Evolutionary conservation across 2,797 vertebrate genomes (phyloP), one percentile per base, ranked within the genome.

Genomic region (Ciconia nigra): DNA sequence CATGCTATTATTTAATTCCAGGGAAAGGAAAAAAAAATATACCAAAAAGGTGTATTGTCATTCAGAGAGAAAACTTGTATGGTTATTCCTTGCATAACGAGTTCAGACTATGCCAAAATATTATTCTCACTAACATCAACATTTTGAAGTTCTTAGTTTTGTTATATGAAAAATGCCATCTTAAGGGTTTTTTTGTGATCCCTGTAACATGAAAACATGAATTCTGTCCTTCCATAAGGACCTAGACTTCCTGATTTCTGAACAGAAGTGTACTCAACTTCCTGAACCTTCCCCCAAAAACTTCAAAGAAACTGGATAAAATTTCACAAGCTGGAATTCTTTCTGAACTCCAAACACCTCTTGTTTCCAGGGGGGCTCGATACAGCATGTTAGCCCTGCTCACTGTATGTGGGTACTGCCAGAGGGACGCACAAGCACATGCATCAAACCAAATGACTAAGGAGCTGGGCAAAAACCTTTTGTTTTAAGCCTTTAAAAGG

Each of bases 381-480:
- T 17, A 54, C 9, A 79, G 57, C 29, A 31, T 1, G 16, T 69
- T 6, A 83, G 14, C 21, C 39, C 17, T 16, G 6, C 22, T 47
- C 19, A 26, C 26, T 24, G 3, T 22, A 13, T 11, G 17, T 31
- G 25, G 16, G n/a, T 42, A 52, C 24, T 0, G 0, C 41, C 33
- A 78, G 57, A 35, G 26, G 6, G 22, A 58, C 58, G 63, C 42
- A 19, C 25, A 71, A 76, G 41, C 21, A 55, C 29, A 21, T 0
- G 16, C 10, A 31, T 24, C 66, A 76, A 55, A 79, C 39, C 19
- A 76, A 88, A 72, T 1, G 0, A 73, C 39, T n/a, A 33, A 24
- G 9, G 19, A 86, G 8, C 5, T 14, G 3, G 8, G 10, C 2
- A 86, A 71, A 80, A 31, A 21, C 1, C 31, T 67, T 83, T 13